Percentiles rank a stretch among this genome's conserved stretches.
Evolutionary conservation across 2,797 vertebrate species (phyloP).

Genomic region (Sphenopsis melanotis): DNA sequence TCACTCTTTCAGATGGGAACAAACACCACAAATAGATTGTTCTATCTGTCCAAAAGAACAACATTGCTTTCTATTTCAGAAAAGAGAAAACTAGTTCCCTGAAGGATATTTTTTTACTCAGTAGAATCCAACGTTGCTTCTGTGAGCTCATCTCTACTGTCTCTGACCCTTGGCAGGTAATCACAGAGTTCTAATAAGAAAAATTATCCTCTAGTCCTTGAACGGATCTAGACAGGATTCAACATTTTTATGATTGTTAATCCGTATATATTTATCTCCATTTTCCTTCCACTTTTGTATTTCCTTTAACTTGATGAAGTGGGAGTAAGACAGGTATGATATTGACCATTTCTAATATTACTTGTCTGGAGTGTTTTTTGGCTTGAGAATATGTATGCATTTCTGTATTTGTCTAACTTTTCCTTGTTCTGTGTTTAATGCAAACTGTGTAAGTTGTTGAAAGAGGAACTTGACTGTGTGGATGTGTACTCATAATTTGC

Average conservation of each 20-base stretch:
- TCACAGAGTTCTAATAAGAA: background rate
- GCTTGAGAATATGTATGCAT: background rate
- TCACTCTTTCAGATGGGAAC: background rate
- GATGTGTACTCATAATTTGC: background rate
- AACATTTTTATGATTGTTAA: background rate
- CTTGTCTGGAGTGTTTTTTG: background rate
- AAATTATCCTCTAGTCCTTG: background rate
- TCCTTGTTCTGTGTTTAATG: background rate
- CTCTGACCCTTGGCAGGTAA: background rate
- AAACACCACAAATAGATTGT: background rate
- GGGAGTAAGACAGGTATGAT: background rate
- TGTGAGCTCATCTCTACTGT: background rate
- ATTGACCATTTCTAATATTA: background rate
- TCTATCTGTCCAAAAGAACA: conserved; percentile 15
- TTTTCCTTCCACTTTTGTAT: background rate
- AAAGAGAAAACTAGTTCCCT: background rate
- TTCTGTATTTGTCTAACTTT: background rate
- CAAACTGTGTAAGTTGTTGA: background rate
- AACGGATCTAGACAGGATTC: background rate
- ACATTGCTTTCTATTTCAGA: background rate
- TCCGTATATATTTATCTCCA: background rate
- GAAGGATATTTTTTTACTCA: background rate
- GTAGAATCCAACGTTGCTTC: background rate
- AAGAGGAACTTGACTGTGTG: background rate
- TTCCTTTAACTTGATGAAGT: background rate